Evolutionary conservation across 2,888 invertebrate genomes (phyloP), one percentile per base, ranked within the genome.

Genomic region (Ophraella communa): DNA sequence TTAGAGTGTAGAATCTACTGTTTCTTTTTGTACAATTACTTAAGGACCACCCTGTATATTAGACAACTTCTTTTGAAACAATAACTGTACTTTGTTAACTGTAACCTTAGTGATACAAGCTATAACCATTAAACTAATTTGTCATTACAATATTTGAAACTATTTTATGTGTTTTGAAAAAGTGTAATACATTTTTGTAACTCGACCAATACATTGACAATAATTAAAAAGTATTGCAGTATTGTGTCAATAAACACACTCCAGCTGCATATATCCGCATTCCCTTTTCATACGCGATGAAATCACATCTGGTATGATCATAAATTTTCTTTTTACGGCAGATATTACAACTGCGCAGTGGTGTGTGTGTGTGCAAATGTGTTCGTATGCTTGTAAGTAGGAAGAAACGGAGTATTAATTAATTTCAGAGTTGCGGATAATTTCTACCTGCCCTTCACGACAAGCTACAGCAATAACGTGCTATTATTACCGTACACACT

Each of bases 271-370:
- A 51, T 39, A 59, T 47, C 51, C 39, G 39, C 30, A 49, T 51
- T 47, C 47, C 51, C 59, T 39, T 59, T 59, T 51, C 45, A 27
- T 30, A 11, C 30, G 30, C 30, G 11, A 65, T 53, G 64, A 67
- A 67, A 64, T 62, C 65, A 58, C 60, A 65, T 52, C 62, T 58
- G 52, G 62, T 63, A 65, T 53, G 65, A 52, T 61, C 65, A 68
- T 68, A 65, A 65, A 68, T 68, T 68, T 54, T 47, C 56, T 54
- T 57, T 61, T 58, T 45, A 61, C 56, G 65, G 62, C 68, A 65
- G 67, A 60, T 64, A 64, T 60, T 54, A 65, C 23, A 42, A 23
- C 51, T 51, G 51, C 55, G 54, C 23, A 45, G 20, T 45, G 20
- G 56, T 56, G 30, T 30, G 24, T 56, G 30, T 30, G 24, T 24